A percentile compares a stretch with the other conserved stretches of the same genome.
These are phyloP conservation scores for Suillia variegata DNA, from an alignment of 2,888 invertebrate species.

Conservation along the genomic window DNA sequence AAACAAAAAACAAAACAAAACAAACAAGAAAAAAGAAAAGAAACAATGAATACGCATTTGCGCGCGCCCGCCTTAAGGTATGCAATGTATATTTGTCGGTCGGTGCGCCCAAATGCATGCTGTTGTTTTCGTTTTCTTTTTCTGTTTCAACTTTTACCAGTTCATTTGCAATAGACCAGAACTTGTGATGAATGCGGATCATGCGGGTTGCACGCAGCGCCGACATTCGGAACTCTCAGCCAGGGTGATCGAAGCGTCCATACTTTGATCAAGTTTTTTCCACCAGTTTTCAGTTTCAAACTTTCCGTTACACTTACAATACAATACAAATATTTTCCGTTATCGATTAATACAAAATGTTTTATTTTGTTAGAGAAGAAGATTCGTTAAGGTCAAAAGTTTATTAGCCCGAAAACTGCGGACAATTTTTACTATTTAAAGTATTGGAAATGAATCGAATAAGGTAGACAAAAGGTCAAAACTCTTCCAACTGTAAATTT, in stretches of 20 bases:
- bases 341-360: conserved; percentile 36
- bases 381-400: no score
- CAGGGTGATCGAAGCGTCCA: conserved; percentile 25
- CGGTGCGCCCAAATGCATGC: background rate
- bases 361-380: no score
- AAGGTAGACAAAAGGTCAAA: no score
- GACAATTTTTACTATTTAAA: no score
- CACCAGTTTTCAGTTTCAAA: conserved; percentile 44
- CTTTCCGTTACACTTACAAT: conserved; percentile 35
- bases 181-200: conserved; percentile 28
- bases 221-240: conserved; percentile 36
- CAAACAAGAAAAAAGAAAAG: no score
- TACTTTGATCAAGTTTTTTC: conserved; percentile 33
- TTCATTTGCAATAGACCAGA: conserved; percentile 50
- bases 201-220: conserved; percentile 13
- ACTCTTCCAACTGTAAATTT: no score
- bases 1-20: no score
- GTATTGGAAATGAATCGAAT: no score
- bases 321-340: conserved; percentile 46
- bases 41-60: background rate
- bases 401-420: no score
- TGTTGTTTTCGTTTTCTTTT: no score
- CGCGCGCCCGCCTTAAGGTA: background rate
- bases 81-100: background rate
- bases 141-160: conserved; percentile 36